Percentiles rank a stretch among this genome's conserved stretches.
These are phyloP conservation scores for Ridgeia piscesae DNA, from an alignment of 1,140 invertebrate genomes.

Conservation along the genomic window DNA sequence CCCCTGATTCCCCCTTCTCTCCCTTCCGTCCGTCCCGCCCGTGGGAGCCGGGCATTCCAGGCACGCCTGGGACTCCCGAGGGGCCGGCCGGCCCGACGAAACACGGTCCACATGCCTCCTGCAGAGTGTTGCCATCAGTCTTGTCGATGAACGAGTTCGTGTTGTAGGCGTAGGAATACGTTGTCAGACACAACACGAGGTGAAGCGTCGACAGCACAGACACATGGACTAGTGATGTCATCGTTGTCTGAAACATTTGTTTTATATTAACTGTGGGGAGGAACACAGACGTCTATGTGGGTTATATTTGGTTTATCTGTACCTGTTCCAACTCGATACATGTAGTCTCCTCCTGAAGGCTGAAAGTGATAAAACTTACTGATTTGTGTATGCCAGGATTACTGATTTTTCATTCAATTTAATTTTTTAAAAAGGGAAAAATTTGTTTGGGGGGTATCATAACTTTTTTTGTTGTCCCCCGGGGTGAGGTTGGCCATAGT, in stretches of 20 bases:
- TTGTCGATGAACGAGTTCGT: not conserved
- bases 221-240: not conserved
- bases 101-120: constrained; percentile 29
- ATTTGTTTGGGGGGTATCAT: too few species aligned
- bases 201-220: not conserved
- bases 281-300: not conserved
- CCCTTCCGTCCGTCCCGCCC: constrained; percentile 42
- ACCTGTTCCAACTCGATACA: too few species aligned
- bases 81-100: constrained; percentile 38
- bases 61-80: constrained; percentile 42
- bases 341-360: too few species aligned
- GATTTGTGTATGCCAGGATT: too few species aligned
- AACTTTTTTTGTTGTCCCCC: too few species aligned
- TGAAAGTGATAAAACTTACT: too few species aligned
- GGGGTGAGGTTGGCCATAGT: too few species aligned
- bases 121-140: not conserved
- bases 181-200: not conserved
- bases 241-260: not conserved
- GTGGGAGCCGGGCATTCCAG: constrained; percentile 40
- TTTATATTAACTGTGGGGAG: not conserved
- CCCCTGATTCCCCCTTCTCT: constrained; percentile 40
- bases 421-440: too few species aligned
- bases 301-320: too few species aligned
- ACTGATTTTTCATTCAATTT: too few species aligned
- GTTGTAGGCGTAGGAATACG: not conserved